Evolutionary conservation across 2,888 invertebrate species (phyloP), one percentile per base, ranked within the genome.

Genomic region (Xylota sylvarum): DNA sequence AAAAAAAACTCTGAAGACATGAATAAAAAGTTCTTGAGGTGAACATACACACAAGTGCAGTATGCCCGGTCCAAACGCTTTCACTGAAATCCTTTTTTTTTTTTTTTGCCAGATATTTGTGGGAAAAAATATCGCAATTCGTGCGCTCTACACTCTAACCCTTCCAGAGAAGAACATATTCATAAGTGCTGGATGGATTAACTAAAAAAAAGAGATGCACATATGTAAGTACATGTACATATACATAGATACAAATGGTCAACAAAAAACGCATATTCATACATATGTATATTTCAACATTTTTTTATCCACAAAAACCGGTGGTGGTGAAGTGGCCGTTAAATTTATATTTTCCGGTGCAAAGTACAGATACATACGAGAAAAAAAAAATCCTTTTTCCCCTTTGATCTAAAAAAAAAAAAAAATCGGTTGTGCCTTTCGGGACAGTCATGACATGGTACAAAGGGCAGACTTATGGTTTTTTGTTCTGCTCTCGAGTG

Each of bases 341-440:
- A 77, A 82, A 82, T 77, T 77, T 82, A 70, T 82, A 77, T 77
- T 77, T 76, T 56, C 76, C 81, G 81, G 81, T 62, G 58, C 56
- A 70, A 64, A 64, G 70, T 77, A 30, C 62, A 76, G 50, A 82
- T 58, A 70, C 27, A n/a, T 58, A 64, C 17, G 12, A n/a, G 40
- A 40, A 67, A 32, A 32, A 40, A 56, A 72, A 70, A 64, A 62
- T n/a, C 46, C 48, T 76, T 79, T 80, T 67, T 67, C 35, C 62
- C 62, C 56, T 56, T 50, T 69, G 58, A 60, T 52, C 19, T 2
- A 50, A 77, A 69, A 37, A 30, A 23, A 37, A n/a, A 30, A n/a
- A 30, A 10, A 5, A 27, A 27, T 14, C 4, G 23, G 62, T 46
- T 58, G 46, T 37, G 27, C n/a, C 40, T 69, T 62, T 56, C 30